These are phyloP conservation scores for Hippocampus kuda DNA, from an alignment of 2,797 vertebrate species.

Conservation along the genomic window DNA sequence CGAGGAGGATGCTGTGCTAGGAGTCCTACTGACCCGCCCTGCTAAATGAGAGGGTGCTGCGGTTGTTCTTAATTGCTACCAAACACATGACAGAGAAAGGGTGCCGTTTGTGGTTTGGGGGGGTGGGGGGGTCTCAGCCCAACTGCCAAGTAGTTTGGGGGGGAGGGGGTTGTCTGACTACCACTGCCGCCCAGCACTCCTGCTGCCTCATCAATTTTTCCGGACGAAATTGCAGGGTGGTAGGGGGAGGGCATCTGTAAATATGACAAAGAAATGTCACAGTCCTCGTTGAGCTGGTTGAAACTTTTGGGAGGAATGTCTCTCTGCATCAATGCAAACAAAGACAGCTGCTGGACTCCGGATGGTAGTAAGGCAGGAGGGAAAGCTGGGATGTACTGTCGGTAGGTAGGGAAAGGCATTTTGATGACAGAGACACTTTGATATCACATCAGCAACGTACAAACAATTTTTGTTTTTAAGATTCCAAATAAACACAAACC, in stretches of 20 bases:
- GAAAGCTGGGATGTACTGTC: conserved; percentile 24
- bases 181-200: conserved; percentile 43
- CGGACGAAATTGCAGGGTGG: conserved; percentile 68
- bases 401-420: conserved; percentile 22
- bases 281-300: conserved; percentile 50
- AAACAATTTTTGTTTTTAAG: background rate
- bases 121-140: conserved; percentile 24
- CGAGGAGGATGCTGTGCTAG: conserved; percentile 60
- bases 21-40: conserved; percentile 69
- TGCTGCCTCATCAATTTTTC: conserved; percentile 69
- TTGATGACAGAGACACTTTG: background rate
- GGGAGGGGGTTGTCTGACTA: conserved; percentile 30
- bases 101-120: no score
- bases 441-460: background rate
- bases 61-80: conserved; percentile 71
- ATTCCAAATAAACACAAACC: no score
- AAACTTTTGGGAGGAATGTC: conserved; percentile 54
- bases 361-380: conserved; percentile 22
- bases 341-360: conserved; percentile 47
- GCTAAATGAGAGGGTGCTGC: conserved; percentile 71
- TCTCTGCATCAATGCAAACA: conserved; percentile 49
- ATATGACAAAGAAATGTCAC: conserved; percentile 66
- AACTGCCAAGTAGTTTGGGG: conserved; percentile 35
- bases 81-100: conserved; percentile 51
- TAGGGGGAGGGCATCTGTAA: conserved; percentile 62